phyloP scores from a whole-genome alignment of 23 tunicate genomes.

The Styela clava region DNA sequence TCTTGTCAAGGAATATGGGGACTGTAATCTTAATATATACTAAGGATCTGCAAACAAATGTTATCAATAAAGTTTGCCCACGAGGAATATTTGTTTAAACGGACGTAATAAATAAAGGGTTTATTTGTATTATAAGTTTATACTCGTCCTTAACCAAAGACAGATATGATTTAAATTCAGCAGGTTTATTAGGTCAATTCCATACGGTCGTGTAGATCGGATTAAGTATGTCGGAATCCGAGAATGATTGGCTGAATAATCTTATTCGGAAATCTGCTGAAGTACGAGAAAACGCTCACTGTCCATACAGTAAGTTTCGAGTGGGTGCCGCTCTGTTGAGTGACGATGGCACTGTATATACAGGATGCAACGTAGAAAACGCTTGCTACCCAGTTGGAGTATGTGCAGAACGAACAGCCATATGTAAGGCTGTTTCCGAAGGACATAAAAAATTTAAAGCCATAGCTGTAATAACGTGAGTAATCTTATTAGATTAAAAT shows the following conservation, averaged over 20 bases:
- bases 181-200: not conserved
- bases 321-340: constrained; percentile 83
- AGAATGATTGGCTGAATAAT: constrained; percentile 6
- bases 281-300: constrained; percentile 58
- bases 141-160: not conserved
- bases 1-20: too few relatives aligned
- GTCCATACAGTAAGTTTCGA: constrained; percentile 85
- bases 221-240: not conserved
- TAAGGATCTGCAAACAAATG: not conserved
- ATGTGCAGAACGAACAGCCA: constrained; percentile 85
- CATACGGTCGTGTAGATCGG: too few relatives aligned
- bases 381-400: constrained; percentile 56
- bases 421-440: constrained; percentile 75
- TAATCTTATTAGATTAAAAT: not conserved
- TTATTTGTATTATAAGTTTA: too few relatives aligned
- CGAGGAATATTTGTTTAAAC: too few relatives aligned
- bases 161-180: not conserved
- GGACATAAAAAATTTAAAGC: constrained; percentile 48
- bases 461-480: constrained; percentile 60
- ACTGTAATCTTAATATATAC: too few relatives aligned
- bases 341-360: constrained; percentile 34
- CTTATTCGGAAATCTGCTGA: constrained; percentile 21
- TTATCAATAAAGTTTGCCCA: not conserved
- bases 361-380: constrained; percentile 95
- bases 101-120: not conserved